Conservation (phyloP, 1,140 invertebrate genomes). For the Diuraphis noxia region DNA sequence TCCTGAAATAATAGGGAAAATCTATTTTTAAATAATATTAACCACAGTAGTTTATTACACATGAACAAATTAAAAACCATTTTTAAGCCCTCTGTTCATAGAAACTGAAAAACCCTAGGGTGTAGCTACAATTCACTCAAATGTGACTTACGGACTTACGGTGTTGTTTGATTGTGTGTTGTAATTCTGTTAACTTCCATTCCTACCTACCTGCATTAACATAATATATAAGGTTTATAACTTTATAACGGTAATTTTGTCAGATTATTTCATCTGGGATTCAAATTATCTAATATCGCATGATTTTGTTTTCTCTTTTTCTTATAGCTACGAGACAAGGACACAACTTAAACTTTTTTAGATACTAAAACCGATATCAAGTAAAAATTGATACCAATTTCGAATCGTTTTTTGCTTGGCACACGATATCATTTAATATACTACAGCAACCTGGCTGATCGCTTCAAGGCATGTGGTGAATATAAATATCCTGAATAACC, state of each 20-base stretch:
- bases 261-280: no score
- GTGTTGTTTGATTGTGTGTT: background rate
- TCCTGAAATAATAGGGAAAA: background rate
- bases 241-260: no score
- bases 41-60: background rate
- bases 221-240: no score
- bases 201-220: background rate
- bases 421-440: background rate
- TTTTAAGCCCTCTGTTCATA: background rate
- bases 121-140: background rate
- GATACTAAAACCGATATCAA: background rate
- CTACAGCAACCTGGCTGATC: background rate
- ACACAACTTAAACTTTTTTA: background rate
- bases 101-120: no score
- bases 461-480: background rate
- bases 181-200: background rate
- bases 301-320: background rate
- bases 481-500: background rate
- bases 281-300: background rate
- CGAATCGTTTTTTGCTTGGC: background rate
- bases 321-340: background rate
- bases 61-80: background rate
- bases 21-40: background rate
- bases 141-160: background rate
- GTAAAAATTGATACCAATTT: background rate